Conservation (phyloP, 1,140 invertebrate species). For the Oncopeltus fasciatus region DNA sequence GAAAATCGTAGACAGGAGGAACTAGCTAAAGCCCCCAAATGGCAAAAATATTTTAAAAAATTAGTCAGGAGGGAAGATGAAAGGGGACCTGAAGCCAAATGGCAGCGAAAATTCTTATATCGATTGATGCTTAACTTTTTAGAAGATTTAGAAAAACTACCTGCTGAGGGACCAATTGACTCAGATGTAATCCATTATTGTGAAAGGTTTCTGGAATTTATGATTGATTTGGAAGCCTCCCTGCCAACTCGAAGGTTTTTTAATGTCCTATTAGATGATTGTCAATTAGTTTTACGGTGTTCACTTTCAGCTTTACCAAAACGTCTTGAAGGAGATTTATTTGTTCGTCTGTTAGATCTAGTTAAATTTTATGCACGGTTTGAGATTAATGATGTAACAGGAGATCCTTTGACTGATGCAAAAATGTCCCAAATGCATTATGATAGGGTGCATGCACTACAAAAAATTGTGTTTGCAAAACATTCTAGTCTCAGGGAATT, state of each 20-base stretch:
- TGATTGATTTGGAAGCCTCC: conserved; percentile 91
- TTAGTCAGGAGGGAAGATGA: conserved; percentile 75
- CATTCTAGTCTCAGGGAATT: conserved; percentile 78
- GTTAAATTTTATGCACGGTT: conserved; percentile 93
- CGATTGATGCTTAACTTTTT: conserved; percentile 86
- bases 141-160: conserved; percentile 59
- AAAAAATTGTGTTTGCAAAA: conserved; percentile 86
- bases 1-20: conserved; percentile 65
- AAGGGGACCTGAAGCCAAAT: conserved; percentile 53
- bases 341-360: conserved; percentile 85
- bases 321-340: conserved; percentile 77
- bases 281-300: conserved; percentile 83
- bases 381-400: conserved; percentile 94
- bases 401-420: conserved; percentile 82
- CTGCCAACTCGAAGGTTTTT: conserved; percentile 92
- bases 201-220: conserved; percentile 88
- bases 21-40: conserved; percentile 73
- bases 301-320: conserved; percentile 59
- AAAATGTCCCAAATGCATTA: conserved; percentile 91
- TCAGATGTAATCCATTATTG: conserved; percentile 53
- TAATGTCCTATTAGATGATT: conserved; percentile 88
- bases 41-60: conserved; percentile 82
- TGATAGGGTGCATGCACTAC: conserved; percentile 69
- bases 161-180: conserved; percentile 23
- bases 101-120: conserved; percentile 79